A percentile compares a stretch with the other conserved stretches of the same genome.
These are phyloP conservation scores for Sinohyriopsis cumingii DNA, from an alignment of 2,888 invertebrate genomes.

Conservation along the genomic window DNA sequence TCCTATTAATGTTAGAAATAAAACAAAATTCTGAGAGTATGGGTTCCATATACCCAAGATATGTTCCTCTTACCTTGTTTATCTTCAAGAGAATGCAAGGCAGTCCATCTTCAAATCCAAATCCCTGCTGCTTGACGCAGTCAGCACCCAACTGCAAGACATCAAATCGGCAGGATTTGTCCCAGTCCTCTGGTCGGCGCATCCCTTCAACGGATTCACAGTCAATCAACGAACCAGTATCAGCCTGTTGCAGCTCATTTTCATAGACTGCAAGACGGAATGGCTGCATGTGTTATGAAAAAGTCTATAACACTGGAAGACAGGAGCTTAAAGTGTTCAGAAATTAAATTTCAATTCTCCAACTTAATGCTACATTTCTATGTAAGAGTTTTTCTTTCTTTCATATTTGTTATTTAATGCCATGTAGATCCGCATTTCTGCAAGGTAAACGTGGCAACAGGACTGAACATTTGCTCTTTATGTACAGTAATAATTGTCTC, in stretches of 20 bases:
- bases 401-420: too few relatives aligned
- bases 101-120: conserved; percentile 86
- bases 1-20: too few relatives aligned
- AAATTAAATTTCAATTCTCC: too few relatives aligned
- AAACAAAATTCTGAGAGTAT: neutral
- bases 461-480: too few relatives aligned
- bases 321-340: too few relatives aligned
- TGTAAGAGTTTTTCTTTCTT: too few relatives aligned
- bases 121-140: conserved; percentile 84
- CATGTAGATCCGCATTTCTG: too few relatives aligned
- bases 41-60: neutral
- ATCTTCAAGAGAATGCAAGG: conserved; percentile 97
- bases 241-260: conserved; percentile 53
- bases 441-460: too few relatives aligned
- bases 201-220: conserved; percentile 77
- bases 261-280: conserved; percentile 57
- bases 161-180: conserved; percentile 85
- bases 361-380: too few relatives aligned
- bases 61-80: conserved; percentile 82
- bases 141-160: conserved; percentile 74
- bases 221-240: conserved; percentile 76
- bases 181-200: conserved; percentile 72
- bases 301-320: too few relatives aligned
- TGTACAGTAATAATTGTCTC: too few relatives aligned
- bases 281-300: neutral